These are phyloP conservation scores for Myathropa florea DNA, from an alignment of 2,888 invertebrate genomes.

Conservation along the genomic window DNA sequence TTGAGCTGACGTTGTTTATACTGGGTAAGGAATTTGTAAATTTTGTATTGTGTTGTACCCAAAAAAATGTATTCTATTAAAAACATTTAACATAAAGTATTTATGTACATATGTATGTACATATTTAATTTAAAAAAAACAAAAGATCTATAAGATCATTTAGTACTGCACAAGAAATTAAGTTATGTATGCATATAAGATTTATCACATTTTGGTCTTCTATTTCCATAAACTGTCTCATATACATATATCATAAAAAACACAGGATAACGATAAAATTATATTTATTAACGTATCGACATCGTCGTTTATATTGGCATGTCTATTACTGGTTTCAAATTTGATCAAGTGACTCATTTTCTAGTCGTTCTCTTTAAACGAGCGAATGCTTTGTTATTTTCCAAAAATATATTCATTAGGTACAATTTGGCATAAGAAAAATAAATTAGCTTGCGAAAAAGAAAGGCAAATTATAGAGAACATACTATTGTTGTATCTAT, in stretches of 20 bases:
- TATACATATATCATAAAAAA: neutral
- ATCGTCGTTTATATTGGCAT: neutral
- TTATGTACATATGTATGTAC: too few relatives aligned
- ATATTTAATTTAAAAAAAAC: too few relatives aligned
- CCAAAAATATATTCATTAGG: neutral
- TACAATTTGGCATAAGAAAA: neutral
- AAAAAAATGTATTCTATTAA: neutral
- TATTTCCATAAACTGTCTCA: too few relatives aligned
- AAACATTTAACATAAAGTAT: too few relatives aligned
- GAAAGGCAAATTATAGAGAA: neutral
- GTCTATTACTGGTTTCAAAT: neutral
- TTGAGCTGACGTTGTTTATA: conserved; percentile 4
- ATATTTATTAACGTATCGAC: neutral
- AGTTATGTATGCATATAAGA: too few relatives aligned
- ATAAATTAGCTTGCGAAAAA: neutral
- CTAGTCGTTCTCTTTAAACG: neutral
- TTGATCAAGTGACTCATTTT: neutral
- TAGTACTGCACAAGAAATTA: neutral
- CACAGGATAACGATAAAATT: neutral
- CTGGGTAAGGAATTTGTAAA: conserved; percentile 42
- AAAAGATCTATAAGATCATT: too few relatives aligned
- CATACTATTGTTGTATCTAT: neutral
- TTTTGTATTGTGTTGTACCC: too few relatives aligned
- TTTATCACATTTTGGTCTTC: too few relatives aligned
- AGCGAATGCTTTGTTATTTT: neutral